A percentile compares a stretch with the other conserved stretches of the same genome.
These are phyloP conservation scores for Pipistrellus pipistrellus DNA, from an alignment of 2,797 vertebrate species.

Conservation along the genomic window DNA sequence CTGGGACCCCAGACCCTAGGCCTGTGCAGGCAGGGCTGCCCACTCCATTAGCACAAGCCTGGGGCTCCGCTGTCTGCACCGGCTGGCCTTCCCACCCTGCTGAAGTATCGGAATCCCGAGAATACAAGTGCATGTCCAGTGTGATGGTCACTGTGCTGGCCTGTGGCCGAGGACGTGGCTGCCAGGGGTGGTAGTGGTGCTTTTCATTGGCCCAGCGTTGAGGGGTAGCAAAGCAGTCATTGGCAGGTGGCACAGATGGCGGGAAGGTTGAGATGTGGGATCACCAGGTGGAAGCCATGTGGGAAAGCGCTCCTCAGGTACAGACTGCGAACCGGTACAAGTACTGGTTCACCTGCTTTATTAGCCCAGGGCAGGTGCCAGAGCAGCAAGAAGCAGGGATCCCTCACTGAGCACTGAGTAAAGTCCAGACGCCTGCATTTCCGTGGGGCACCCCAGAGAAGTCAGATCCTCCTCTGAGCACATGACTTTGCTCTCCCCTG, in stretches of 20 bases:
- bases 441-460: neutral
- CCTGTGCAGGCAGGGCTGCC: rapidly evolving
- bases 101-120: neutral
- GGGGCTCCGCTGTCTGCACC: neutral
- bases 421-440: neutral
- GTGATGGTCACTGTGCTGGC: neutral
- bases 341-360: rapidly evolving
- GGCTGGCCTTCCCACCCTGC: neutral
- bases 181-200: neutral
- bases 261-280: no score
- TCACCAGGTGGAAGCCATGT: neutral
- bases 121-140: neutral
- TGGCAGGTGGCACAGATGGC: no score
- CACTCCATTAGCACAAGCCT: neutral
- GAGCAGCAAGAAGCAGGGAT: neutral
- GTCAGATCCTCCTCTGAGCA: neutral
- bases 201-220: no score
- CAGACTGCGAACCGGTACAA: neutral
- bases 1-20: neutral
- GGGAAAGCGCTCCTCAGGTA: neutral
- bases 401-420: neutral
- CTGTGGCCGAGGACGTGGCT: neutral
- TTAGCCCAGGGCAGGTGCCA: neutral
- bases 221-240: neutral
- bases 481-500: no score